Evolutionary conservation across 37 sponge, comb jelly and placozoan species (phyloP), one percentile per base, ranked within the genome.

Genomic region (Eunapius fragilis): DNA sequence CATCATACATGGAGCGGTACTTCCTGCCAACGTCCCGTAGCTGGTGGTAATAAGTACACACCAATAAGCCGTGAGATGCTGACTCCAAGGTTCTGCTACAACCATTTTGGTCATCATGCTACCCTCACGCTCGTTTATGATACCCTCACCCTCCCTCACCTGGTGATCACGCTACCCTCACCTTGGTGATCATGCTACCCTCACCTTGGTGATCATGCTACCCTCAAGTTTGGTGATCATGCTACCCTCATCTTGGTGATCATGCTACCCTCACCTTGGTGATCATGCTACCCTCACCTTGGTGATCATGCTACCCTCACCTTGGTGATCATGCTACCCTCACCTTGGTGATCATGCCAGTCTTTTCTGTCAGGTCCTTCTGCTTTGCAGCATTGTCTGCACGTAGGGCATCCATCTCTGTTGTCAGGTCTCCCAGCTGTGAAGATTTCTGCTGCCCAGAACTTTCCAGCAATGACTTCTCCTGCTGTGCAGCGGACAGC

Each of bases 11-110:
- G 32, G 72, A 72, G 0, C 93, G 78, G 69, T 71, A 89, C 74
- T 89, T 89, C 19, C 85, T 80, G 2, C 93, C 93, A 30, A 93
- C 49, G 1, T 93, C 90, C 2, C 83, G 81, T 32, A 93, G 68
- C 87, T 89, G 70, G n/a, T n/a, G n/a, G n/a, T n/a, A n/a, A n/a
- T n/a, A n/a, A n/a, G n/a, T n/a, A n/a, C n/a, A n/a, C n/a, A n/a
- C n/a, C n/a, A n/a, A n/a, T n/a, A n/a, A n/a, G n/a, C n/a, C n/a
- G n/a, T n/a, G n/a, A n/a, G n/a, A n/a, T n/a, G n/a, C n/a, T n/a
- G n/a, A n/a, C n/a, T n/a, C n/a, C n/a, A n/a, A n/a, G n/a, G n/a
- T 35, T 19, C 37, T 35, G 13, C 22, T 2, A 10, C 19, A 2
- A 32, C 34, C 34, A 4, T 32, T 11, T 12, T 77, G 41, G 32